A percentile compares a stretch with the other conserved stretches of the same genome.
These are phyloP conservation scores for Argyrosomus japonicus DNA, from an alignment of 2,113 vertebrate species.

Conservation along the genomic window DNA sequence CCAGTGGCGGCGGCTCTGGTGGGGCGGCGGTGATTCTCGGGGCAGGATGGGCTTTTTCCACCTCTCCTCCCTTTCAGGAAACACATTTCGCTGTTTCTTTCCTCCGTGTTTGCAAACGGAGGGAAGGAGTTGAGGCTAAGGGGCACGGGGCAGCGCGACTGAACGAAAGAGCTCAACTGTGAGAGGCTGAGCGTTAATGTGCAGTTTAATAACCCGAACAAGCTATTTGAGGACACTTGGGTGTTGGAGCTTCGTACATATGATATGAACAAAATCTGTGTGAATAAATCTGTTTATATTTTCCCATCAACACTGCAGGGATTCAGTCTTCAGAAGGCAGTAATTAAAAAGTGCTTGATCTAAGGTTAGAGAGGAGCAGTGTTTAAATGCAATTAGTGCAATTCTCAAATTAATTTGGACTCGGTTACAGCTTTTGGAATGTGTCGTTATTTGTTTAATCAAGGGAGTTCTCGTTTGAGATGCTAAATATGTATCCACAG, in stretches of 20 bases:
- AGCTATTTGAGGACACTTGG: conserved; percentile 21
- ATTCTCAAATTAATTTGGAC: conserved; percentile 82
- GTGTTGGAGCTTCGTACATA: conserved; percentile 46
- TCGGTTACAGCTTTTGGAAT: conserved; percentile 82
- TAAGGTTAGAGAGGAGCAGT: conserved; percentile 82
- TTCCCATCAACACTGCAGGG: conserved; percentile 73
- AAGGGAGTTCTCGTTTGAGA: conserved; percentile 79
- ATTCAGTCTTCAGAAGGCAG: conserved; percentile 73
- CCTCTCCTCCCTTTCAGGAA: conserved; percentile 97
- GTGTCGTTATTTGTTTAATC: conserved; percentile 85
- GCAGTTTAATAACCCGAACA: conserved; percentile 8
- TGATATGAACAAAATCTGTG: neutral
- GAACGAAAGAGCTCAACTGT: conserved; percentile 87
- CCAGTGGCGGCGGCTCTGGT: conserved; percentile 87
- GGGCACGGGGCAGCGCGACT: conserved; percentile 62
- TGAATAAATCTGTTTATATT: conserved; percentile 81
- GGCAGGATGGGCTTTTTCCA: conserved; percentile 96
- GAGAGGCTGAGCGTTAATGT: conserved; percentile 86
- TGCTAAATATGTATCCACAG: conserved; percentile 73
- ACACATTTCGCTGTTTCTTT: conserved; percentile 93
- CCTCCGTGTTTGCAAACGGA: conserved; percentile 73
- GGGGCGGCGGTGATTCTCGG: conserved; percentile 86
- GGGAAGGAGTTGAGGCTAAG: conserved; percentile 58
- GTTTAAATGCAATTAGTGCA: conserved; percentile 85
- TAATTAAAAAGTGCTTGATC: conserved; percentile 82